Base-by-base conservation (phyloP, 2,888 invertebrate genomes). In the Poecilus cupreus region DNA sequence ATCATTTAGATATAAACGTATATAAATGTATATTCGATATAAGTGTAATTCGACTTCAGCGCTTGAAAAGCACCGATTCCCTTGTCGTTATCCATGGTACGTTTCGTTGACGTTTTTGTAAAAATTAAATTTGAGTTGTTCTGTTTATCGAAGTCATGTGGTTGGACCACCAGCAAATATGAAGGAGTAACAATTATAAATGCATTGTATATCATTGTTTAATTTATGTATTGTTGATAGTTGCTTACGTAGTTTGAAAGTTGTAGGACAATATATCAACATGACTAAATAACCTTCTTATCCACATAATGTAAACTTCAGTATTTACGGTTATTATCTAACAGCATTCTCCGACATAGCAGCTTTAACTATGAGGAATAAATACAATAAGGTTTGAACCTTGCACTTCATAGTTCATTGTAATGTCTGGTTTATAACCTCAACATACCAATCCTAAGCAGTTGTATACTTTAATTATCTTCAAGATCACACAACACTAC, bases 351-450 rank as follows among this genome's bases (percentile, higher is more conserved):
- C 22, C 54, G 32, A 32, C 32, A 32, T 10, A 22, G 18, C 54
- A 20, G 13, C 60, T 22, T 60, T 32, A 68, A 39, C 37, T 46
- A 22, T 72, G 46, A 72, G 72, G 43, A 72, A 72, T 46, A 60
- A 60, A 22, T 32, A 24, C 72, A 72, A 72, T 72, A 46, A 72
- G 22, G 43, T 72, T 72, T 46, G 43, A 43, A 43, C 70, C 43
- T 43, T 70, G 70, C 70, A 43, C 22, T 72, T 72, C 72, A 22
- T 43, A 72, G 46, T 72, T 72, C 43, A 72, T 72, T 72, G 46
- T 72, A 43, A 43, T 24, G 37, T 39, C 39, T 70, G 37, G 13
- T 70, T 70, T 39, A 22, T 72, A 22, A 72, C 72, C 72, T 72
- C 46, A 72, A 46, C 46, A 46, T 24, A 20, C 43, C 16, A 22